Percentiles rank a stretch among this genome's conserved stretches.
Evolutionary conservation across 2,888 invertebrate genomes (phyloP).

Genomic region (Caenorhabditis panamensis): DNA sequence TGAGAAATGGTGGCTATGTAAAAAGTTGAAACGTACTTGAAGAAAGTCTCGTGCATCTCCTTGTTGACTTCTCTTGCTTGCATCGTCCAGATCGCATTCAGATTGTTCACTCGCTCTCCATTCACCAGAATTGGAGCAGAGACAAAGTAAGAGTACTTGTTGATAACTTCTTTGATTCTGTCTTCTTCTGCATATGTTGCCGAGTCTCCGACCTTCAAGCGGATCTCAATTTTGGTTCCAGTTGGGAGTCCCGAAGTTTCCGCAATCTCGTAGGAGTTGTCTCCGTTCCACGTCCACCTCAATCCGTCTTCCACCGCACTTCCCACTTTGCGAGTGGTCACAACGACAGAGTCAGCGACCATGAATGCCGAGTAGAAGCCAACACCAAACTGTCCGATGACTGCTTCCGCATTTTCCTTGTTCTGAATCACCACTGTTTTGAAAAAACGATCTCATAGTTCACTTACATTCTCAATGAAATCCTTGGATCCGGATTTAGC

Average conservation of each 20-base stretch:
- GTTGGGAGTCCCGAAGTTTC: constrained; percentile 89
- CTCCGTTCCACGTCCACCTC: constrained; percentile 91
- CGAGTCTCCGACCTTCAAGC: constrained; percentile 90
- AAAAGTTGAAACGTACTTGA: constrained; percentile 87
- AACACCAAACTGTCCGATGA: constrained; percentile 98
- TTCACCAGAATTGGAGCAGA: constrained; percentile 94
- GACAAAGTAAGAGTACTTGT: constrained; percentile 97
- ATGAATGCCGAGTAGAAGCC: constrained; percentile 98
- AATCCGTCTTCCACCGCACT: constrained; percentile 85
- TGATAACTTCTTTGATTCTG: constrained; percentile 90
- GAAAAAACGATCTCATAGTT: background rate
- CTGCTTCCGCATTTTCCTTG: constrained; percentile 85
- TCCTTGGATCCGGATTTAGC: constrained; percentile 95
- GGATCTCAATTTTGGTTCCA: constrained; percentile 94
- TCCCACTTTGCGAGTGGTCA: constrained; percentile 88
- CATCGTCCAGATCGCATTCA: constrained; percentile 88
- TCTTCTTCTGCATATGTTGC: constrained; percentile 93
- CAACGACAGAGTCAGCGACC: constrained; percentile 95
- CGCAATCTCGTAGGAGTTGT: constrained; percentile 88
- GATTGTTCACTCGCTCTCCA: constrained; percentile 90
- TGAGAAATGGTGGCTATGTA: background rate
- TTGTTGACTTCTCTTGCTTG: constrained; percentile 91
- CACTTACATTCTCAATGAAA: constrained; percentile 65
- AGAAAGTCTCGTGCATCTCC: constrained; percentile 94
- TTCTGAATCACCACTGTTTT: constrained; percentile 60